Evolutionary conservation across 2,888 invertebrate genomes (phyloP), one percentile per base, ranked within the genome.

Genomic region (Podotricha telesiphe): DNA sequence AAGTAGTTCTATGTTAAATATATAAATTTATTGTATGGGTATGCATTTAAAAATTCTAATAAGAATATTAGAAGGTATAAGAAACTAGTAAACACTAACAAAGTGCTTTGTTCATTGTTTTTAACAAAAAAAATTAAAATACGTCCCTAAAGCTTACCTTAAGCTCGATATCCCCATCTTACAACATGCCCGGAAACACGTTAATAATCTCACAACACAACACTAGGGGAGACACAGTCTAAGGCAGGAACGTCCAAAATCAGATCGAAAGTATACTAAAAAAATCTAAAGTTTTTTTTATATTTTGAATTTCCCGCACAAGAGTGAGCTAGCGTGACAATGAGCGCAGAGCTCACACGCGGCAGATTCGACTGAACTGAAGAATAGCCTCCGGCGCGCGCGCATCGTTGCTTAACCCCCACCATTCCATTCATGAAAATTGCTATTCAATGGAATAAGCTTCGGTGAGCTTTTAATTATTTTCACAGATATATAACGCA

Each of bases 381-480:
- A 76, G 76, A 78, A 77, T 82, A 84, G 87, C 86, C 86, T 87
- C 86, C 83, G 78, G 79, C 77, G 83, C 85, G 77, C 77, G 82
- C 83, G 82, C 83, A 82, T 82, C 56, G 71, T 48, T 50, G 66
- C 72, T 65, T 70, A 67, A 28, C 77, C 89, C 89, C 89, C 89
- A 82, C 91, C 89, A 74, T 73, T 74, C 79, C 87, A 91, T 91
- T 90, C 89, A 91, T 91, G 87, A 90, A 89, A 87, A 83, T 78
- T 72, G 58, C 74, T 76, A 74, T 78, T 89, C 83, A 89, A 87
- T 89, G 85, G 77, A 74, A 62, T 79, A 80, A 68, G 65, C 69
- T 71, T 63, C 45, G 17, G 65, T 67, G 58, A 72, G 72, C 72
- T 73, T 68, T 72, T 59, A 59, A 47, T 65, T 59, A 6, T 10